Evolutionary conservation across 2,797 vertebrate genomes (phyloP).

Genomic region (Falco rusticolus): DNA sequence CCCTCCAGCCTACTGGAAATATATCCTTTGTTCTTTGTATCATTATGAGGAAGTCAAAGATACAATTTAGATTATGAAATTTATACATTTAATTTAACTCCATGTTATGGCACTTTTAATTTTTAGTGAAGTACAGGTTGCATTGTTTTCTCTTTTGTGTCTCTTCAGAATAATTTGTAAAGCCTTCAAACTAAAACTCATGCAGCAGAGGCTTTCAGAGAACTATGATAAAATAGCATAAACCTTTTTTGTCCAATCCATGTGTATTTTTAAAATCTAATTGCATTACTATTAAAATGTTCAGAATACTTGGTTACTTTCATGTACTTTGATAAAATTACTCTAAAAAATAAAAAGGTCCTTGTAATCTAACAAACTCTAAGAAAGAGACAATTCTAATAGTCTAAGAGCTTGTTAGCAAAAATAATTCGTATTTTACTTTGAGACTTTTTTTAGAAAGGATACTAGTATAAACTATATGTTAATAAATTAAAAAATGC

Average conservation of each 20-base stretch:
- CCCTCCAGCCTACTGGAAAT: neutral
- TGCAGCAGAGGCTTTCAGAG: neutral
- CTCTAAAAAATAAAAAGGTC: neutral
- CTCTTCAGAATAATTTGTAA: neutral
- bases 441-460: neutral
- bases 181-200: neutral
- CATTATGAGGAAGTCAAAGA: neutral
- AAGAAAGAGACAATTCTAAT: neutral
- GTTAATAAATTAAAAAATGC: constrained; percentile 6
- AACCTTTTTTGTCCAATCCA: neutral
- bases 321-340: neutral
- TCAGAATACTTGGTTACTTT: neutral
- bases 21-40: neutral
- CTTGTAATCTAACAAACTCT: neutral
- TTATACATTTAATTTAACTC: neutral
- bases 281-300: neutral
- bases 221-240: neutral
- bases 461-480: neutral
- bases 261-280: neutral
- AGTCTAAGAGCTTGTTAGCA: neutral
- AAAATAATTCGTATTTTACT: neutral
- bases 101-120: neutral
- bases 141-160: neutral
- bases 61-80: neutral
- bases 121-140: neutral